A percentile compares a stretch with the other conserved stretches of the same genome.
These are phyloP conservation scores for Geotrypetes seraphini DNA, from an alignment of 2,797 vertebrate genomes.

Conservation along the genomic window DNA sequence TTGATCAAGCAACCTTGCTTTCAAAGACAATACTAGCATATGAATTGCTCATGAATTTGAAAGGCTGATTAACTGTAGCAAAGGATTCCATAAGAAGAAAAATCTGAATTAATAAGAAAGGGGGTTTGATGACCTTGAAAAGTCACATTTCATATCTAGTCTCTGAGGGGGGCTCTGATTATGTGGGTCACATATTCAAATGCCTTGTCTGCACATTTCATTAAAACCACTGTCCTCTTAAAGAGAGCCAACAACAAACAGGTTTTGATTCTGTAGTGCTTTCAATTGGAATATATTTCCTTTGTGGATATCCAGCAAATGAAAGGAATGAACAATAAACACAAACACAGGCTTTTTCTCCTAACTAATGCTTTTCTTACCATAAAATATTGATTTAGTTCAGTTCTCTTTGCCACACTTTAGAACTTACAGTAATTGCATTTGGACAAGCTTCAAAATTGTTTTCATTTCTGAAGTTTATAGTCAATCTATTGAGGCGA, in stretches of 20 bases:
- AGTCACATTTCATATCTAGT: slow-evolving; percentile 5
- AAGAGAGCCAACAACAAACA: slow-evolving; percentile 6
- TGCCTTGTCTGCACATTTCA: slow-evolving; percentile 24
- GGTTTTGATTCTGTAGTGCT: not conserved
- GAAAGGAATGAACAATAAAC: slow-evolving; percentile 7
- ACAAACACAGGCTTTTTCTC: slow-evolving; percentile 6
- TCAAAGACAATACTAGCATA: slow-evolving; percentile 33
- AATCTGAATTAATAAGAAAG: slow-evolving; percentile 34
- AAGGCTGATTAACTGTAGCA: slow-evolving; percentile 24
- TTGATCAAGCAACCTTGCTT: slow-evolving; percentile 34
- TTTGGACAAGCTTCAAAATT: slow-evolving; percentile 4
- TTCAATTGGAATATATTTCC: slow-evolving; percentile 11
- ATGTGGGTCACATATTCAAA: slow-evolving; percentile 21
- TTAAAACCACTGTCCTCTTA: slow-evolving; percentile 8
- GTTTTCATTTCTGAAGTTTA: not conserved
- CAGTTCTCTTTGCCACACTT: slow-evolving; percentile 1
- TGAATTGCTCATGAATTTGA: slow-evolving; percentile 42
- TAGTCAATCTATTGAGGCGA: slow-evolving; percentile 1
- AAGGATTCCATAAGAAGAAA: slow-evolving; percentile 35
- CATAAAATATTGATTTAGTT: slow-evolving; percentile 9
- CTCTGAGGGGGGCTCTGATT: slow-evolving; percentile 11
- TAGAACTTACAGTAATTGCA: slow-evolving; percentile 6
- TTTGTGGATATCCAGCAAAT: slow-evolving; percentile 5
- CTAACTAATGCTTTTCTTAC: slow-evolving; percentile 6
- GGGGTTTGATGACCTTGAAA: slow-evolving; percentile 23